Evolutionary conservation across 2,797 vertebrate genomes (phyloP), one percentile per base, ranked within the genome.

Genomic region (Molossus alvarezi): DNA sequence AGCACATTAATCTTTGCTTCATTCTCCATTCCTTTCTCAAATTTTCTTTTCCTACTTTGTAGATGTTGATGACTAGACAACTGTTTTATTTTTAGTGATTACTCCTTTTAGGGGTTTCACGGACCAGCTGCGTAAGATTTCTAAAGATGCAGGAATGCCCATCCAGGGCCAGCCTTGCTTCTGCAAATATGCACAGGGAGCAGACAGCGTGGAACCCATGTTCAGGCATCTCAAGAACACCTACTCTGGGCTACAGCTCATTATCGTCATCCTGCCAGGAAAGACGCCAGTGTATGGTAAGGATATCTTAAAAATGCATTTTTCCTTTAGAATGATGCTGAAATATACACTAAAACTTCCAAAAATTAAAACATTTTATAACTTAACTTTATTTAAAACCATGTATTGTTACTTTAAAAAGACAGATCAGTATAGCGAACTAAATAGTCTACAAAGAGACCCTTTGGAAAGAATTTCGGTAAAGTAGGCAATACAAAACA

Each of bases 141-240:
- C 99, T 33, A 99, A 99, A 58, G 99, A 99, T 0, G 99, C 99
- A 0, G 99, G 99, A 33, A 99, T 99, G 99, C 99, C 99, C 0
- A 99, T 99, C 97, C 99, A 99, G 51, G 99, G 99, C 58, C 99
- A 99, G 92, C 99, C 99, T 65, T 99, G 99, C 69, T 99, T 99
- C 98, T 99, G 99, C 91, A 99, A 99, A 92, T 99, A 99, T 0
- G 99, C 99, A 3, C 99, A 99, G 85, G 99, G 99, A 0, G 99
- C 99, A 41, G 99, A 99, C 97, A 99, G 99, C 0, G 99, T 99
- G 97, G 99, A 99, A 97, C 99, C 99, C 96, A 99, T 99, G 99
- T 99, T 99, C 93, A 94, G 99, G 51, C 99, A 99, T 98, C 98
- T 99, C 85, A 99, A 99, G 97, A 99, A 99, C 96, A 99, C 99